Evolutionary conservation across 2,113 vertebrate species (phyloP), one percentile per base, ranked within the genome.

Genomic region (Catharus fuscescens): DNA sequence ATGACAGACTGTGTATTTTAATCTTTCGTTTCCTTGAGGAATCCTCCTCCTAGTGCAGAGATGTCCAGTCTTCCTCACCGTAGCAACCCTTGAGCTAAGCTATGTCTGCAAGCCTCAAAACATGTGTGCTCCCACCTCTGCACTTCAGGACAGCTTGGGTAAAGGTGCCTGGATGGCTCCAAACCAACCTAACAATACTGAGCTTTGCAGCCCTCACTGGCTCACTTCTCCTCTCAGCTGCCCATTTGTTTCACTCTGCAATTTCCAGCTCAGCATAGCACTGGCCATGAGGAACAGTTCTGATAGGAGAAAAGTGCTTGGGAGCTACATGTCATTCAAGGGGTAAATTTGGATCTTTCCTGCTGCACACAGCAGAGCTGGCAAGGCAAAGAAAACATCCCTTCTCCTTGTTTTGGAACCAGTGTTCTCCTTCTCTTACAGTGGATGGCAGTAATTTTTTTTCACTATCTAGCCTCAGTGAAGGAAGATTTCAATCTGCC

Each of bases 171-270:
- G 3, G 18, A 16, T 50, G 19, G 10, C 5, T 42, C 13, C 25
- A 56, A 76, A 81, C 12, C 6, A 44, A 23, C 9, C 0, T 1
- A 71, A 36, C 4, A 44, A 24, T 23, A 19, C 1, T 79, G n/a
- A 24, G 24, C 4, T 85, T 29, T 42, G 40, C 18, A 61, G 36
- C 28, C 17, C n/a, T 65, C 32, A 12, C 23, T 57, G 57, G 10
- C 28, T 86, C 36, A 24, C 10, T 65, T 53, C 38, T 44, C 25
- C 36, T 44, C 31, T 19, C 28, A 44, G 19, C 8, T 74, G 29
- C 23, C 17, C 7, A 8, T 45, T 72, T 60, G 9, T 24, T 38
- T 85, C 21, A 38, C 19, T 48, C 28, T 50, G 28, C 34, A 11
- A 17, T 80, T 88, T 80, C 67, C 65, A 84, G 18, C n/a, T 90